Base-by-base conservation (phyloP, 1,140 invertebrate species). In the Drosophila grimshawi region DNA sequence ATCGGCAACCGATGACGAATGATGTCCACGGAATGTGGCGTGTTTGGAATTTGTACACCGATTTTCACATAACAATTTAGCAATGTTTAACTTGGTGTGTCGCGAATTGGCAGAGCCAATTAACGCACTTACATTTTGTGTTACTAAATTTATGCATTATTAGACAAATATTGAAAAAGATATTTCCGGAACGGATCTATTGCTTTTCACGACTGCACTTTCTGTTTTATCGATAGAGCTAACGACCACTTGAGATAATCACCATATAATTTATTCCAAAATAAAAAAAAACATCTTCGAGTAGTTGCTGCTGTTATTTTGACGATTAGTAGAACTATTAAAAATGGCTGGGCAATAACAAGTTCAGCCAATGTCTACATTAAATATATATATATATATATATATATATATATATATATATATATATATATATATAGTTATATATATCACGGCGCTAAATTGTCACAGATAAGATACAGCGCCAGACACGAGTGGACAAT, bases 401-500 rank as follows among this genome's bases (percentile, higher is more conserved):
- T 32, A 43, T 32, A 45, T 8, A n/a, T 33, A 56, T 35, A n/a
- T n/a, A 6, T 8, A 30, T 33, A 52, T 57, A 41, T 11, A 19
- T n/a, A 49, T 39, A 57, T 57, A 41, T 11, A 19, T n/a, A n/a
- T n/a, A 6, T 8, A 30, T 33, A 52, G 45, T n/a, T 32, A 43
- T 32, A 45, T 8, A n/a, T 33, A 56, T 35, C 33, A 19, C 39
- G 30, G 27, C 35, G 11, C 33, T 56, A 60, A 68, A 68, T 61
- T 68, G 64, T 35, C 49, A 30, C 2, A 53, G 41, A 39, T 43
- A 59, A 30, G 32, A 39, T 37, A 19, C 8, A 29, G 33, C 49
- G 33, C 53, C 48, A 10, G 1, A 52, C 8, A 27, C 37, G 5
- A 65, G 45, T 75, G 43, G 35, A 53, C 76, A 81, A 81, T 81